These are phyloP conservation scores for Cosmia trapezina DNA, from an alignment of 2,888 invertebrate genomes.

Conservation along the genomic window DNA sequence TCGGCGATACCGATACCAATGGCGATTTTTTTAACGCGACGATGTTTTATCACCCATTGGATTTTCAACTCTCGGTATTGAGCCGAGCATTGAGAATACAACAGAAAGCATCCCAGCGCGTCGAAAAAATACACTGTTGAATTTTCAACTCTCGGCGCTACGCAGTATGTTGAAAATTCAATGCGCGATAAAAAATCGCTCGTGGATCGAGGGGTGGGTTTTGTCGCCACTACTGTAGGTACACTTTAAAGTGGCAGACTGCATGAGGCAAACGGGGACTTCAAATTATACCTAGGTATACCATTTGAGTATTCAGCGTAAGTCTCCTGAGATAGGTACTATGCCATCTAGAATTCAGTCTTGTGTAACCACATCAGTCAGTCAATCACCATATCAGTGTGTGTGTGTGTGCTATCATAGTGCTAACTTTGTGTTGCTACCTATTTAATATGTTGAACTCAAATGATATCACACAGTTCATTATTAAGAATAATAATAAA, in stretches of 20 bases:
- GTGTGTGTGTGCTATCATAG: not conserved
- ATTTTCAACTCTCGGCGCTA: not conserved
- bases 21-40: not conserved
- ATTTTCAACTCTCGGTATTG: not conserved
- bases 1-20: too few species aligned
- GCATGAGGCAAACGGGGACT: too few species aligned
- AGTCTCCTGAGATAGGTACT: not conserved
- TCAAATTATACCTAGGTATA: not conserved
- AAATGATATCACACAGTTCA: slow-evolving; percentile 11
- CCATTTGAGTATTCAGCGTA: not conserved
- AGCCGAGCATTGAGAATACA: not conserved
- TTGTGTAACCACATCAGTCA: too few species aligned
- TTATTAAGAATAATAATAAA: slow-evolving; percentile 35
- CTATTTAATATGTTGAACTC: not conserved
- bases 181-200: not conserved
- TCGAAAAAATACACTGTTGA: not conserved
- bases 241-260: not conserved
- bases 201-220: not conserved
- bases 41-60: not conserved
- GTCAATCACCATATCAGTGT: not conserved
- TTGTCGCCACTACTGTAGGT: not conserved
- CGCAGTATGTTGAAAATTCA: not conserved
- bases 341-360: not conserved
- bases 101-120: not conserved
- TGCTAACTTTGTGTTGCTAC: slow-evolving; percentile 5